Evolutionary conservation across 2,888 invertebrate genomes (phyloP).

Genomic region (Tenodera sinensis): DNA sequence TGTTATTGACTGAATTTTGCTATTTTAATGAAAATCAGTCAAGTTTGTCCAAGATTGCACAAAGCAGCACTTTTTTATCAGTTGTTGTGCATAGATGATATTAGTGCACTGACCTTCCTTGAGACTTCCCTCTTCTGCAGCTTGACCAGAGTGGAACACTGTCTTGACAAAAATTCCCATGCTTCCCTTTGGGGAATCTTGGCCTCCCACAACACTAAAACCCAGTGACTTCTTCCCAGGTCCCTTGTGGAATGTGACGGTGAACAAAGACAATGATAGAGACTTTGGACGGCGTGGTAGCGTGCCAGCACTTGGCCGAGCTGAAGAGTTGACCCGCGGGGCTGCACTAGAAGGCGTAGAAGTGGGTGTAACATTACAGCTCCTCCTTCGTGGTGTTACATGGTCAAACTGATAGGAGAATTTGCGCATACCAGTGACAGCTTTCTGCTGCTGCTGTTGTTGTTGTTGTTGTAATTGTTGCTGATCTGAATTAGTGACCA

Average conservation of each 20-base stretch:
- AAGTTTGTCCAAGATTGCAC: no score
- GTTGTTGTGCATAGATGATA: no score
- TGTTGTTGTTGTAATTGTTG: neutral
- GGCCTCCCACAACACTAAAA: conserved; percentile 86
- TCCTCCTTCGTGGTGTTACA: conserved; percentile 24
- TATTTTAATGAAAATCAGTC: no score
- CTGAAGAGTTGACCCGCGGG: conserved; percentile 1
- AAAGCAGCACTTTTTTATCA: no score
- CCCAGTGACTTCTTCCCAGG: conserved; percentile 80
- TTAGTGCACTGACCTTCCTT: conserved; percentile 65
- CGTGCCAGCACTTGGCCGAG: conserved; percentile 34
- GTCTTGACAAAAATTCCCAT: conserved; percentile 89
- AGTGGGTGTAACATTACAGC: conserved; percentile 14
- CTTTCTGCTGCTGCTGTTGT: neutral
- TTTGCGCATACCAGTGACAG: conserved; percentile 48
- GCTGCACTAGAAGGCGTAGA: neutral
- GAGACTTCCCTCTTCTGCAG: conserved; percentile 76
- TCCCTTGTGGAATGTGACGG: conserved; percentile 74
- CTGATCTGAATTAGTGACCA: neutral
- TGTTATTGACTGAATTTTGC: no score
- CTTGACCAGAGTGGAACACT: conserved; percentile 80
- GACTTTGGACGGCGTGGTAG: conserved; percentile 41
- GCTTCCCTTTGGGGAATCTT: conserved; percentile 81
- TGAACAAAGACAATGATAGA: conserved; percentile 41
- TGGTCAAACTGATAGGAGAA: conserved; percentile 42